A percentile compares a stretch with the other conserved stretches of the same genome.
Evolutionary conservation across 1,140 invertebrate species (phyloP).

Genomic region (Brachionus asplanchnoidis): DNA sequence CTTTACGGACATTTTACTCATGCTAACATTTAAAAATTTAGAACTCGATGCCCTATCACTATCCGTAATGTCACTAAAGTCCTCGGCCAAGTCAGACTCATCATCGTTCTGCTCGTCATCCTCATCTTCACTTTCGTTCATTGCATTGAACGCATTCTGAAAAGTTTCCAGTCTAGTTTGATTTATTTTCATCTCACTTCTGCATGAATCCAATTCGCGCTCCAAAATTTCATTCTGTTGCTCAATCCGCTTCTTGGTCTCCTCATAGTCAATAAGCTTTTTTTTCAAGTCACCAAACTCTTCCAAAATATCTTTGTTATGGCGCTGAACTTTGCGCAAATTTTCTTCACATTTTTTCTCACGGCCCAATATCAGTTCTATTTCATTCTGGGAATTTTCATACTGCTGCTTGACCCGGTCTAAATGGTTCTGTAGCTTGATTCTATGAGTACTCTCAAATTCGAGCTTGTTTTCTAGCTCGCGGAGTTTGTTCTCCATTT

Average conservation of each 20-base stretch:
- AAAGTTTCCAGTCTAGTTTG: not conserved
- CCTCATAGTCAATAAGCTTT: slow-evolving; percentile 2
- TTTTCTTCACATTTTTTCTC: slow-evolving; percentile 31
- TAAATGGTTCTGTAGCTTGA: not conserved
- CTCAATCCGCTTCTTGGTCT: not conserved
- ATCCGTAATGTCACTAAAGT: not conserved
- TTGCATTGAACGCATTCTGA: slow-evolving; percentile 28
- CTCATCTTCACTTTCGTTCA: slow-evolving; percentile 30
- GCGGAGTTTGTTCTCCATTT: not conserved
- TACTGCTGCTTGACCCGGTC: not conserved
- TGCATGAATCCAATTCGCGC: not conserved
- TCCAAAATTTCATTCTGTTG: slow-evolving; percentile 18
- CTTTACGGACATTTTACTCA: slow-evolving; percentile 9
- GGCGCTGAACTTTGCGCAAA: not conserved
- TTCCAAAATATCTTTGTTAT: slow-evolving; percentile 12
- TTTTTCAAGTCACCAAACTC: slow-evolving; percentile 14
- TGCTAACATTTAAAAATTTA: not conserved
- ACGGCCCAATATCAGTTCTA: not conserved
- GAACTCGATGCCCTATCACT: not conserved
- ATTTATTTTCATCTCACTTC: slow-evolving; percentile 8
- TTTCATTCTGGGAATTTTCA: slow-evolving; percentile 30
- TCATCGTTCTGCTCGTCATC: slow-evolving; percentile 17
- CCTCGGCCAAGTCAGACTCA: not conserved
- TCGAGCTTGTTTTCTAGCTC: not conserved
- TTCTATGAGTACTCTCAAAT: not conserved